Conservation (phyloP, 2,797 vertebrate species). For the Stomatorhinus walkeri region DNA sequence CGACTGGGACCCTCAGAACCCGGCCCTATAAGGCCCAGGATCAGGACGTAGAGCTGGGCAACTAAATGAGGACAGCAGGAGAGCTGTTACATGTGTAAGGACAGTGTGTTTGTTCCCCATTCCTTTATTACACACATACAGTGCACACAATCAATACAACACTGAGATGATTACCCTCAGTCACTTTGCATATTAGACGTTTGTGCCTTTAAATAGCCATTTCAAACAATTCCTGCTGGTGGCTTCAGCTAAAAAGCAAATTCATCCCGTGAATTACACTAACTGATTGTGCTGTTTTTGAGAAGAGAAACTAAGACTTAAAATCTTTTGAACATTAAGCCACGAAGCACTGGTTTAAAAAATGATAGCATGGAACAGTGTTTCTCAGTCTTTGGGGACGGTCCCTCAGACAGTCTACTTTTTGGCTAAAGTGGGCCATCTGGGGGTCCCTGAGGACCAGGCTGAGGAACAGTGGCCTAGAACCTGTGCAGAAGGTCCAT, state of each 20-base stretch:
- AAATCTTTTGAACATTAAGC: not conserved
- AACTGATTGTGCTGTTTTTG: not conserved
- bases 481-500: not conserved
- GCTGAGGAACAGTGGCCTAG: not conserved
- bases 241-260: not conserved
- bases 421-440: not conserved
- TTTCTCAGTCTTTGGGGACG: not conserved
- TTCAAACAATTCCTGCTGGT: not conserved
- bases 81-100: not conserved
- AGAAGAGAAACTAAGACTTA: not conserved
- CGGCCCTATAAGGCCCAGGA: not conserved
- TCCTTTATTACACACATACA: slow-evolving; percentile 1
- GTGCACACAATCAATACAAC: not conserved
- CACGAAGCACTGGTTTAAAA: not conserved
- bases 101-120: not conserved
- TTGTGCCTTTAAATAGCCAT: not conserved
- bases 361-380: not conserved
- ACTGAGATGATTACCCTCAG: not conserved
- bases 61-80: not conserved
- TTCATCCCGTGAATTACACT: not conserved
- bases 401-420: not conserved
- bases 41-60: not conserved
- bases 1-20: not conserved
- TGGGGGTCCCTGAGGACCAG: not conserved
- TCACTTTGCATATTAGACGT: not conserved